These are phyloP conservation scores for Hepsetus odoe DNA, from an alignment of 2,113 vertebrate species.

Conservation along the genomic window DNA sequence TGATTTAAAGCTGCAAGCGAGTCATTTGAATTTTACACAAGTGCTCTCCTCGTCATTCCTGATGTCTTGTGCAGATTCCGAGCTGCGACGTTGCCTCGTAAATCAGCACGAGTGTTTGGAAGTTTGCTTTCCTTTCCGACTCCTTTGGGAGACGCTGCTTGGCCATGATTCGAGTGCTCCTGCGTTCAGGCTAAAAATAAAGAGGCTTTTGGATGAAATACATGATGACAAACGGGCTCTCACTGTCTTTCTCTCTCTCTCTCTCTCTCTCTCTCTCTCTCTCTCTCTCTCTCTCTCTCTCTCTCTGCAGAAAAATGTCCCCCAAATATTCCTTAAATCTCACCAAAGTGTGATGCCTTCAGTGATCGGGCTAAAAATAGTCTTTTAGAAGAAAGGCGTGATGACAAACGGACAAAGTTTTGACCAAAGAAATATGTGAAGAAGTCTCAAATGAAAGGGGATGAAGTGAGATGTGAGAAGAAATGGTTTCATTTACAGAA, in stretches of 20 bases:
- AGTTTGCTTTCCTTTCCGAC: neutral
- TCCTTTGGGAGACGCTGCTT: constrained; percentile 13
- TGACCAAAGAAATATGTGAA: neutral
- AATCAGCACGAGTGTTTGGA: neutral
- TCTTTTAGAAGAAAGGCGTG: constrained; percentile 2
- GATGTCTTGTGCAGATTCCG: neutral
- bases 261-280: too few species aligned
- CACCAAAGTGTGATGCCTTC: too few species aligned
- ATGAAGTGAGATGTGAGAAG: neutral
- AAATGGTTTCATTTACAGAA: neutral
- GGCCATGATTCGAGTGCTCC: neutral
- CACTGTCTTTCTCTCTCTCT: too few species aligned
- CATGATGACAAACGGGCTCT: constrained; percentile 13
- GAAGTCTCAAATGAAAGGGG: neutral
- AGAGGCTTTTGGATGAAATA: constrained; percentile 8
- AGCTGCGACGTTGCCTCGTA: neutral
- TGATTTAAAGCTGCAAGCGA: too few species aligned
- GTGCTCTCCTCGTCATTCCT: too few species aligned
- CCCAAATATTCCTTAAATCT: too few species aligned
- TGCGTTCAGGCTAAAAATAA: constrained; percentile 27
- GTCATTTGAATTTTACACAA: too few species aligned
- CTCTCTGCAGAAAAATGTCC: too few species aligned
- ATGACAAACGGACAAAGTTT: constrained; percentile 9
- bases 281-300: too few species aligned
- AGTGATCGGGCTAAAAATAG: constrained; percentile 22